Evolutionary conservation across 2,888 invertebrate genomes (phyloP).

Genomic region (Acrobasis consociella): DNA sequence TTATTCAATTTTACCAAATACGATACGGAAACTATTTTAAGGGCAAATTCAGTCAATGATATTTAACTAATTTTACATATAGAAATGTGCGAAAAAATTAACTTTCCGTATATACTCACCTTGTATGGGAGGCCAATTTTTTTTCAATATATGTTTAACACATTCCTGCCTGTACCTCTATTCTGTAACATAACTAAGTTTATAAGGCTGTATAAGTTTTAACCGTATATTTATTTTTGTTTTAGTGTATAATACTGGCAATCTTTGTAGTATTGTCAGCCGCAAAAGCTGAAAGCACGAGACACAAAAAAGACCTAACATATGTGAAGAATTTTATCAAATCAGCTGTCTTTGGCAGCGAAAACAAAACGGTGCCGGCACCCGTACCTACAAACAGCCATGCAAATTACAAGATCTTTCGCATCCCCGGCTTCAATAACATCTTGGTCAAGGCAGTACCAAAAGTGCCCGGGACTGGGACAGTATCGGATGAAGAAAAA

Average conservation of each 20-base stretch:
- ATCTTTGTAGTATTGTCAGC: conserved; percentile 37
- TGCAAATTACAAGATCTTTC: conserved; percentile 36
- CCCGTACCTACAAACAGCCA: conserved; percentile 4
- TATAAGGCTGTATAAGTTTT: neutral
- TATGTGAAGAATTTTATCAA: conserved; percentile 39
- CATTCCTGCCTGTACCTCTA: too few relatives aligned
- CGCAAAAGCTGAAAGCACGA: conserved; percentile 28
- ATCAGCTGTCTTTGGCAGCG: conserved; percentile 37
- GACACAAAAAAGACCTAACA: conserved; percentile 40
- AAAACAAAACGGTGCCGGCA: conserved; percentile 25
- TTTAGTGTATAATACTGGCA: conserved; percentile 50
- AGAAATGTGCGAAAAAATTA: too few relatives aligned
- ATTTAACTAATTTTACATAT: too few relatives aligned
- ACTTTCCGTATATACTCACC: too few relatives aligned
- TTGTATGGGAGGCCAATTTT: too few relatives aligned
- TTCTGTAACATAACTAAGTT: neutral
- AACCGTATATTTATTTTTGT: conserved; percentile 29
- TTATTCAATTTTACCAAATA: too few relatives aligned
- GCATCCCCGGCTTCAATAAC: conserved; percentile 43
- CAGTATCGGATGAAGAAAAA: conserved; percentile 28
- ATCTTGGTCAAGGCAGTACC: conserved; percentile 42
- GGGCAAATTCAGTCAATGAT: too few relatives aligned
- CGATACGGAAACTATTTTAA: too few relatives aligned
- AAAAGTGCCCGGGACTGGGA: conserved; percentile 26
- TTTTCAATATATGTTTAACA: too few relatives aligned